phyloP scores from a whole-genome alignment of 2,113 vertebrate genomes.

The Amphiprion ocellaris region DNA sequence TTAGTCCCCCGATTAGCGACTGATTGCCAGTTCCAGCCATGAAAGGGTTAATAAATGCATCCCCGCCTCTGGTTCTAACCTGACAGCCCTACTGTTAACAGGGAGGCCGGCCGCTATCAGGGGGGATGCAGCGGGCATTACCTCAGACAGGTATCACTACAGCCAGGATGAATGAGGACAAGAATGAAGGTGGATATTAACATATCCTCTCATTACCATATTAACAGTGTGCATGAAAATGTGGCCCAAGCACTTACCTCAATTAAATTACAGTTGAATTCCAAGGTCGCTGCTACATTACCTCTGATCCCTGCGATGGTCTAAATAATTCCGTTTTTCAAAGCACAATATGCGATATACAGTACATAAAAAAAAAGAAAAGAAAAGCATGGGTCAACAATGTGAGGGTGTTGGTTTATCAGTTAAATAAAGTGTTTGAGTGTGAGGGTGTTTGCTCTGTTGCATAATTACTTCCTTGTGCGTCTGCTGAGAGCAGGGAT shows the following conservation, averaged over 20 bases:
- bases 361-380: not conserved
- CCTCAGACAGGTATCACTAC: conserved; percentile 54
- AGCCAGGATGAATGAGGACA: conserved; percentile 57
- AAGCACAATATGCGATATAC: conserved; percentile 9
- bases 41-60: conserved; percentile 14
- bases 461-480: conserved; percentile 18
- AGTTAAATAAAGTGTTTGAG: not conserved
- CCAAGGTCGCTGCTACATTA: conserved; percentile 61
- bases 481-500: not conserved
- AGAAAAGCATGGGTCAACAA: not conserved
- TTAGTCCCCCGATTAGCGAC: too few relatives aligned
- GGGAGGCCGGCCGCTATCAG: conserved; percentile 39
- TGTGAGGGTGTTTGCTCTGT: conserved; percentile 19
- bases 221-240: conserved; percentile 62
- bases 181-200: conserved; percentile 65
- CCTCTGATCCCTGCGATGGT: conserved; percentile 28
- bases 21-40: not conserved
- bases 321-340: conserved; percentile 29
- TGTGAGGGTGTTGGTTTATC: conserved; percentile 18
- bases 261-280: conserved; percentile 58
- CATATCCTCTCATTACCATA: conserved; percentile 66
- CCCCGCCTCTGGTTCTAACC: conserved; percentile 13
- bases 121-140: conserved; percentile 33
- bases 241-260: conserved; percentile 47
- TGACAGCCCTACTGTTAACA: conserved; percentile 32